Evolutionary conservation across 1,140 invertebrate species (phyloP), one percentile per base, ranked within the genome.

Genomic region (Plutomurus gul): DNA sequence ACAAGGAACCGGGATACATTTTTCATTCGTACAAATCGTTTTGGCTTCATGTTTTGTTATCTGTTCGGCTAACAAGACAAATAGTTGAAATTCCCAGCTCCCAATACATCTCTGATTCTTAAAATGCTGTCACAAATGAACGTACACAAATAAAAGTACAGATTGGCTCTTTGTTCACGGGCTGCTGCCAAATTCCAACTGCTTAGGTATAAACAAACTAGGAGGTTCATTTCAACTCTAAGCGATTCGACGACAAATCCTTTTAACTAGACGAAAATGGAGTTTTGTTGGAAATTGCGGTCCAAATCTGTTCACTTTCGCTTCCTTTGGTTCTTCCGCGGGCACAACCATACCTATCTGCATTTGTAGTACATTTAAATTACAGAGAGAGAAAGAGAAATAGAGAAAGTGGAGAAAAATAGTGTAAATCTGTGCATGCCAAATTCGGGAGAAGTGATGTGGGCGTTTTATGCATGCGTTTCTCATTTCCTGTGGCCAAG

Each of bases 281-380:
- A n/a, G n/a, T n/a, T n/a, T n/a, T n/a, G n/a, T n/a, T n/a, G n/a
- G n/a, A n/a, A n/a, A n/a, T n/a, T n/a, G n/a, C n/a, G n/a, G n/a
- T n/a, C n/a, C n/a, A n/a, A n/a, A n/a, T n/a, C n/a, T n/a, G n/a
- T n/a, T n/a, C n/a, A n/a, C n/a, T n/a, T n/a, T n/a, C n/a, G n/a
- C n/a, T n/a, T n/a, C n/a, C n/a, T n/a, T n/a, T n/a, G n/a, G n/a
- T n/a, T n/a, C n/a, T n/a, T n/a, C n/a, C n/a, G n/a, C 39, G 11
- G 39, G 39, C 39, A 43, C 39, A 43, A 43, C 39, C n/a, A n/a
- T n/a, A n/a, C n/a, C n/a, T n/a, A n/a, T n/a, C n/a, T n/a, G n/a
- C n/a, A n/a, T n/a, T n/a, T n/a, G n/a, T n/a, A n/a, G n/a, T n/a
- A 65, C 56, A 65, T 65, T 65, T 65, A 65, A 65, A 65, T 65